Evolutionary conservation across 2,888 invertebrate species (phyloP).

Genomic region (Callyntrura guangdongensis): DNA sequence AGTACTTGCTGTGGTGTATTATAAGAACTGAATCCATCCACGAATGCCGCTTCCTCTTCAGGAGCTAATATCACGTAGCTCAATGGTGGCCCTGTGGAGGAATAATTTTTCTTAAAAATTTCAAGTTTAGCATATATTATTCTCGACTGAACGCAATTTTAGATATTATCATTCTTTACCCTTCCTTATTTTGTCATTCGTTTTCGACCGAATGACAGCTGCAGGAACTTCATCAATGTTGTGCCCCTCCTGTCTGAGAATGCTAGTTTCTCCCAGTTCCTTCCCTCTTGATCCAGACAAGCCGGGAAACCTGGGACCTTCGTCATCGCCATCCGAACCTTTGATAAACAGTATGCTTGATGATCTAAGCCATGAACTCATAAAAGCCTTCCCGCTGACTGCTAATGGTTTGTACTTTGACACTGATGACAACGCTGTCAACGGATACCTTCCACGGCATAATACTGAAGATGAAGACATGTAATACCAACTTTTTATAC

Average conservation of each 20-base stretch:
- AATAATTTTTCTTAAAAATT: no score
- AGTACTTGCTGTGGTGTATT: conserved; percentile 86
- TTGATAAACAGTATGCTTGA: conserved; percentile 51
- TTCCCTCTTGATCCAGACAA: conserved; percentile 31
- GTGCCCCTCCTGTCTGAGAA: conserved; percentile 90
- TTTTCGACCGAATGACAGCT: conserved; percentile 86
- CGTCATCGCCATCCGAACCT: conserved; percentile 42
- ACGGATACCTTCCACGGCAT: neutral
- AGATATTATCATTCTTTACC: no score
- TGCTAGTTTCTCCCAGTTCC: conserved; percentile 87
- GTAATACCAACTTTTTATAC: neutral
- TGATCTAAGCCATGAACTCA: conserved; percentile 72
- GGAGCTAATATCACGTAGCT: conserved; percentile 79
- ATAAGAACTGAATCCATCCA: conserved; percentile 85
- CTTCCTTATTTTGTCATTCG: conserved; percentile 35
- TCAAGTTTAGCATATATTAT: no score
- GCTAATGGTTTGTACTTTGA: no score
- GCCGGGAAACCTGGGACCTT: conserved; percentile 11
- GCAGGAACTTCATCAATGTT: conserved; percentile 90
- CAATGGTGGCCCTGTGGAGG: conserved; percentile 59
- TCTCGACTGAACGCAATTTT: no score
- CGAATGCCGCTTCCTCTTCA: conserved; percentile 85
- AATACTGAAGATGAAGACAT: neutral
- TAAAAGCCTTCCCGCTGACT: conserved; percentile 1
- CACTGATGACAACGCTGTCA: neutral